A percentile compares a stretch with the other conserved stretches of the same genome.
Conservation (phyloP, 2,888 invertebrate genomes). For the Scaptodrosophila latifasciaeformis region DNA sequence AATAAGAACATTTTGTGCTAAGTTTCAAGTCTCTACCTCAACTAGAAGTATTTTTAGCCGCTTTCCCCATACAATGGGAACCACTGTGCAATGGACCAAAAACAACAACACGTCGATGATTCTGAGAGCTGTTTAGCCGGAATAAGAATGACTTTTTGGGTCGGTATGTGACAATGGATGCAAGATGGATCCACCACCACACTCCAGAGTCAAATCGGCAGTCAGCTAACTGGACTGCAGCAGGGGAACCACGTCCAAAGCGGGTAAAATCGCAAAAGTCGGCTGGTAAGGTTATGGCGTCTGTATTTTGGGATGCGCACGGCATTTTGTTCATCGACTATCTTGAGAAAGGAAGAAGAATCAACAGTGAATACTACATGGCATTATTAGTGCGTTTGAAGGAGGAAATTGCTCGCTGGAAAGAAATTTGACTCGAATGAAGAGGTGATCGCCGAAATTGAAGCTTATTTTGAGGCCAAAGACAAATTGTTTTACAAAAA, state of each 20-base stretch:
- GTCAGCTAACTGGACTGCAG: conserved; percentile 18
- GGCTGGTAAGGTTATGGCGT: conserved; percentile 56
- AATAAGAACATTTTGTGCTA: conserved; percentile 1
- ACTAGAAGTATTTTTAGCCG: conserved; percentile 4
- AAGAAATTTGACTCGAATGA: no score
- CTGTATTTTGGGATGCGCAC: conserved; percentile 61
- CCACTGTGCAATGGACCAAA: conserved; percentile 27
- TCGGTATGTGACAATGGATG: conserved; percentile 52
- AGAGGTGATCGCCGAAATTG: no score
- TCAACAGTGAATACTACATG: conserved; percentile 27
- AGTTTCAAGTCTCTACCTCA: conserved; percentile 5
- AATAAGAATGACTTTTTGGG: conserved; percentile 43
- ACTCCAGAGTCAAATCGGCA: conserved; percentile 1
- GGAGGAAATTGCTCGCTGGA: conserved; percentile 40
- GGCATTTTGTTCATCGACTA: conserved; percentile 58
- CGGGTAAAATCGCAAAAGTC: conserved; percentile 41
- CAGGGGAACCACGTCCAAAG: conserved; percentile 33
- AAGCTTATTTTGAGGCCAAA: no score
- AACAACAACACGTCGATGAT: conserved; percentile 30
- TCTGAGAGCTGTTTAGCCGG: conserved; percentile 21
- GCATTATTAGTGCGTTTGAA: conserved; percentile 43
- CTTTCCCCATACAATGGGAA: neutral
- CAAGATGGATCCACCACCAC: neutral
- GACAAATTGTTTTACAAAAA: no score
- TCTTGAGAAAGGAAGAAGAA: conserved; percentile 56